Percentiles rank a stretch among this genome's conserved stretches.
These are phyloP conservation scores for Naja naja DNA, from an alignment of 2,113 vertebrate species.

Conservation along the genomic window DNA sequence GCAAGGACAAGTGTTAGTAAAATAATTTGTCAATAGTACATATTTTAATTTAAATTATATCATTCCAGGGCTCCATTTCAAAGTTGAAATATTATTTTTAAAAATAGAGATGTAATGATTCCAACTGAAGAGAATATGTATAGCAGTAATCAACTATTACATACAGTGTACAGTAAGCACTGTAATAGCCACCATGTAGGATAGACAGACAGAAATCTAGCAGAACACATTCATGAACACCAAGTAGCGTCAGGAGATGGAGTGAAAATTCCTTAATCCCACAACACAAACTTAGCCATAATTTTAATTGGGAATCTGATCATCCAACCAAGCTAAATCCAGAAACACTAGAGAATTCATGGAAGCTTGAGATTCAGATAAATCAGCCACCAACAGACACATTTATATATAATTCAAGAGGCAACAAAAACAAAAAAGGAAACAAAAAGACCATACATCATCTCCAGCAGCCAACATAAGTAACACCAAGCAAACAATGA, in stretches of 20 bases:
- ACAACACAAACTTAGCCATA: background rate
- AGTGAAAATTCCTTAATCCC: background rate
- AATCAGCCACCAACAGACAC: background rate
- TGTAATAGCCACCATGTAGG: background rate
- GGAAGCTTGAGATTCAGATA: background rate
- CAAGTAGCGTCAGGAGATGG: background rate
- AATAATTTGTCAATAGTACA: background rate
- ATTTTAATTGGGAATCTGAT: background rate
- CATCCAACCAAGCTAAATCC: background rate
- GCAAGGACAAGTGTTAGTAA: background rate
- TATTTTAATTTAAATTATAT: background rate
- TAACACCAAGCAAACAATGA: background rate
- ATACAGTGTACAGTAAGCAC: background rate
- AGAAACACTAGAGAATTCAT: background rate
- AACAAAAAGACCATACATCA: too few species aligned
- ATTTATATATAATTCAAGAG: background rate
- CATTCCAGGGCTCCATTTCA: background rate
- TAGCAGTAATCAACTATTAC: background rate
- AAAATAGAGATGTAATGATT: background rate
- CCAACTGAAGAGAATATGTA: background rate
- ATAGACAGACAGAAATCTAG: background rate
- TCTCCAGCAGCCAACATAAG: background rate
- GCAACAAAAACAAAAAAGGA: too few species aligned
- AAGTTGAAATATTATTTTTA: background rate
- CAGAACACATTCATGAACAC: background rate